These are phyloP conservation scores for Cyaniris semiargus DNA, from an alignment of 2,888 invertebrate species.

Conservation along the genomic window DNA sequence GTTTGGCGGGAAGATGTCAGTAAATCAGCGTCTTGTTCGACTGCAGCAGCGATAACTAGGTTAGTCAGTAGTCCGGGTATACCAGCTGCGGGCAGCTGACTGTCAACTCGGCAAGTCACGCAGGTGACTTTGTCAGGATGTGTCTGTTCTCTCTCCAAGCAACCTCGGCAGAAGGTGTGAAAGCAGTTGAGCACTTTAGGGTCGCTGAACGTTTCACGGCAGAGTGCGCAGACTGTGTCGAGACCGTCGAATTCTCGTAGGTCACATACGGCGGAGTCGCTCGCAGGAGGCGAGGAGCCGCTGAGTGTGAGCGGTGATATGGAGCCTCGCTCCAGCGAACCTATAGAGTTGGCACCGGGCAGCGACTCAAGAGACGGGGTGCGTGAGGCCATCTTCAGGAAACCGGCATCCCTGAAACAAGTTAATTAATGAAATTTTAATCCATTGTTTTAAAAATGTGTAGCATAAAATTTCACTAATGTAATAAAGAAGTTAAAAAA, in stretches of 20 bases:
- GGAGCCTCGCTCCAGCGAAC: conserved; percentile 92
- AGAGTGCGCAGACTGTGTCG: conserved; percentile 84
- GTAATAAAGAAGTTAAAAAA: not conserved
- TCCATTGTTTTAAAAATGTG: not conserved
- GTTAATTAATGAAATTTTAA: conserved; percentile 48
- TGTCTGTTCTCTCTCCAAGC: conserved; percentile 87
- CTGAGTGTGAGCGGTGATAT: conserved; percentile 91
- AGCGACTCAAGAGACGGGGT: conserved; percentile 96
- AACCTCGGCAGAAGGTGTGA: conserved; percentile 91
- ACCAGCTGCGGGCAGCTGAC: conserved; percentile 77
- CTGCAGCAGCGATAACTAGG: conserved; percentile 79
- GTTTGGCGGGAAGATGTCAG: conserved; percentile 71
- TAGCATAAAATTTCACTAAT: not conserved
- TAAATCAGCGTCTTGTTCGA: conserved; percentile 78
- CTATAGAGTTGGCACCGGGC: conserved; percentile 94
- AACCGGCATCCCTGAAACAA: conserved; percentile 91
- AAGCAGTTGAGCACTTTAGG: conserved; percentile 89
- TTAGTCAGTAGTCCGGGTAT: conserved; percentile 85
- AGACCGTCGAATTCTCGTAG: conserved; percentile 83
- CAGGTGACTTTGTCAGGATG: conserved; percentile 87
- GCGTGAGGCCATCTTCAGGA: conserved; percentile 95
- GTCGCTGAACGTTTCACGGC: conserved; percentile 87
- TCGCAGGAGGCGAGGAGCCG: conserved; percentile 92
- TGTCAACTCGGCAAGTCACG: conserved; percentile 83
- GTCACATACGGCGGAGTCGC: conserved; percentile 91